Percentiles rank a stretch among this genome's conserved stretches.
These are phyloP conservation scores for Tetanocera ferruginea DNA, from an alignment of 2,888 invertebrate genomes.

Conservation along the genomic window DNA sequence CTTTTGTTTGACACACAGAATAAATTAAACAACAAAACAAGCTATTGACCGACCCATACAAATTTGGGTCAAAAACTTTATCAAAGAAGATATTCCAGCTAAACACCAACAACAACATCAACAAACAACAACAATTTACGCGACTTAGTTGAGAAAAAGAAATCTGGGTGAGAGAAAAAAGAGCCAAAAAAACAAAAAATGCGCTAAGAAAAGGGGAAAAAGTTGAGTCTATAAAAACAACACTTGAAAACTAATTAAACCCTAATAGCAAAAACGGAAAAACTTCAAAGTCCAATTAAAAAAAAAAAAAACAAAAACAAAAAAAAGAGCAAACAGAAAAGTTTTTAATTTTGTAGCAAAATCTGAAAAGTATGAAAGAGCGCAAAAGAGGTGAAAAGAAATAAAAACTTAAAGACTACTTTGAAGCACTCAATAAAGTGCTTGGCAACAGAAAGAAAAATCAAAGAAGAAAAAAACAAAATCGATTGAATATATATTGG, in stretches of 20 bases:
- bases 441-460: slow-evolving; percentile 6
- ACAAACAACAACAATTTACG: slow-evolving; percentile 7
- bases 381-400: slow-evolving; percentile 15
- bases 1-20: too few relatives aligned
- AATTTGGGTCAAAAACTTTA: not conserved
- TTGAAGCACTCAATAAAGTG: slow-evolving; percentile 28
- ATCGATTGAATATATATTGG: slow-evolving; percentile 41
- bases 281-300: slow-evolving; percentile 48
- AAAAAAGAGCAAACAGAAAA: slow-evolving; percentile 51
- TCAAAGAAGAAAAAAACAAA: slow-evolving; percentile 34
- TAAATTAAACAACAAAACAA: not conserved
- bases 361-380: slow-evolving; percentile 34
- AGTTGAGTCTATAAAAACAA: slow-evolving; percentile 60
- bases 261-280: slow-evolving; percentile 58
- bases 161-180: not conserved
- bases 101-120: slow-evolving; percentile 14
- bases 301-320: slow-evolving; percentile 50
- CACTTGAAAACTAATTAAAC: slow-evolving; percentile 69
- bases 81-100: not conserved
- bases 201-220: not conserved
- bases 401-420: slow-evolving; percentile 2
- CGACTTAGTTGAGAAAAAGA: slow-evolving; percentile 7
- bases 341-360: slow-evolving; percentile 55
- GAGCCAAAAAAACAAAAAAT: not conserved
- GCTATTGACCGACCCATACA: not conserved